A percentile compares a stretch with the other conserved stretches of the same genome.
phyloP scores from a whole-genome alignment of 1,140 invertebrate species.

The Drosophila willistoni region DNA sequence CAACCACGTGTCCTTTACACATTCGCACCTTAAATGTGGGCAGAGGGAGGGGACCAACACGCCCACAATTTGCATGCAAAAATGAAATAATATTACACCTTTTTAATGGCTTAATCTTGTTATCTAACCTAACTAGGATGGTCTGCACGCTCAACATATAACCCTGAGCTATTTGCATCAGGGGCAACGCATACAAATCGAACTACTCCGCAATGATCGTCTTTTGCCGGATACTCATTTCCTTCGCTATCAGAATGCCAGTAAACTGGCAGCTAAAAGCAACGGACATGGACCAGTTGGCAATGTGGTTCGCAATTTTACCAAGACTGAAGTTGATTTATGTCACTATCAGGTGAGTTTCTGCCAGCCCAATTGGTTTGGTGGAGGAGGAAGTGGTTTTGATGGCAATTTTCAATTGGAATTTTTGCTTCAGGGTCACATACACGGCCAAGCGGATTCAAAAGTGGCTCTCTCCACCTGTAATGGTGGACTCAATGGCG shows the following conservation, averaged over 20 bases:
- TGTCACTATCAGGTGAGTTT: slow-evolving; percentile 81
- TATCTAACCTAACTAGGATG: slow-evolving; percentile 84
- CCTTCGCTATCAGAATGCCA: slow-evolving; percentile 87
- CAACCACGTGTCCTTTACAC: slow-evolving; percentile 38
- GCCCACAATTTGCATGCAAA: slow-evolving; percentile 63
- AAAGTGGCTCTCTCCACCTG: slow-evolving; percentile 95
- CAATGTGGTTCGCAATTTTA: slow-evolving; percentile 84
- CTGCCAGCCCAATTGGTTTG: not conserved
- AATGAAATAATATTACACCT: slow-evolving; percentile 28
- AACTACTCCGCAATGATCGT: slow-evolving; percentile 90
- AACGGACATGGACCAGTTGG: slow-evolving; percentile 80
- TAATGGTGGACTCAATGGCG: slow-evolving; percentile 90
- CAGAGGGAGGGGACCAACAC: not conserved
- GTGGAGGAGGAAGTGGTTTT: not conserved
- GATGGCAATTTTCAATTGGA: slow-evolving; percentile 68
- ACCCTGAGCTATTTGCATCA: slow-evolving; percentile 88
- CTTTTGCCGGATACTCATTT: slow-evolving; percentile 90
- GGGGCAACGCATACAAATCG: slow-evolving; percentile 87
- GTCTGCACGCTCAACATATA: slow-evolving; percentile 88
- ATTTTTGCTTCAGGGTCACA: slow-evolving; percentile 85
- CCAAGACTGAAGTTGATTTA: slow-evolving; percentile 83
- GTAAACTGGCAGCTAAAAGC: slow-evolving; percentile 54
- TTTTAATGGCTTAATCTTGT: slow-evolving; percentile 51
- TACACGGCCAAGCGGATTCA: slow-evolving; percentile 88
- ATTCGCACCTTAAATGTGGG: slow-evolving; percentile 47